Evolutionary conservation across 1,140 invertebrate genomes (phyloP), one percentile per base, ranked within the genome.

Genomic region (honey bee (Apis mellifera)): DNA sequence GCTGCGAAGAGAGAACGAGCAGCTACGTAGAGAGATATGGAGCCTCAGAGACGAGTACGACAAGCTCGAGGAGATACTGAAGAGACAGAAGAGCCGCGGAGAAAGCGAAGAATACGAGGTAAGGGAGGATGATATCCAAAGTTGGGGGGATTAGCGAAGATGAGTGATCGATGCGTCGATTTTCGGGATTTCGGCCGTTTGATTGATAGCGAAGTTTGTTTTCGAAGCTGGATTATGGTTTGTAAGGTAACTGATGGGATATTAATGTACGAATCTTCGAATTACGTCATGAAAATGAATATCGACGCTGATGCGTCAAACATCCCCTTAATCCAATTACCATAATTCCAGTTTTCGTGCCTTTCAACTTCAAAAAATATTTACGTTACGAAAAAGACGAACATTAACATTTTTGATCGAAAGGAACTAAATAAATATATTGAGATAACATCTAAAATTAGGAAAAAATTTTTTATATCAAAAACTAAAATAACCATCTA

Each of bases 41-140:
- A 96, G 96, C 60, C 94, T 98, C 64, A 95, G 98, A 65, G 97
- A 98, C 90, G 97, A 98, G 91, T 98, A 97, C 92, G 97, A 98
- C 90, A 95, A 97, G 79, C 94, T 98, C 76, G 97, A 98, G 92
- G 96, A 96, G 84, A 95, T 97, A 89, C 92, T 97, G 84, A 96
- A 96, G 86, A 95, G 95, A 81, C 93, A 95, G 59, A 94, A 93
- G 94, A 94, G 91, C 94, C 93, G 86, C 92, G 92, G 91, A 94
- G 94, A 95, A 95, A 95, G 94, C 93, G 92, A 94, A 88, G 82
- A 94, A 91, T 71, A 92, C 92, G 84, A 94, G 88, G 95, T 95
- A 86, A 8, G 26, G 84, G 11, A 23, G 8, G 32, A 5, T 42
- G 32, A 5, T 42, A 42, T 42, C 15, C 1, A 19, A 52, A 32